phyloP scores from a whole-genome alignment of 2,113 vertebrate genomes.

The Suricata suricatta region DNA sequence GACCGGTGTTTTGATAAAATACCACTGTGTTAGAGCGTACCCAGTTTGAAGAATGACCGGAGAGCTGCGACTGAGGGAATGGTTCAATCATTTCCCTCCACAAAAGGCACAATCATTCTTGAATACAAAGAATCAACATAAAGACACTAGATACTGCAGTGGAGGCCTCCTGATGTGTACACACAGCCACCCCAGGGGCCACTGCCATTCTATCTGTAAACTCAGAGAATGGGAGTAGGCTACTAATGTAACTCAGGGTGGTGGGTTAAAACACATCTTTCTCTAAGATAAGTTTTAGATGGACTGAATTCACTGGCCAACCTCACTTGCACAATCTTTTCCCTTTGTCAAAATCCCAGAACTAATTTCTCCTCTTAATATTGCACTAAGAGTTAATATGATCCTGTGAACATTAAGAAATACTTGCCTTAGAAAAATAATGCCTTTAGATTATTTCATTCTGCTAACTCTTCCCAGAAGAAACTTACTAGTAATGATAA shows the following conservation, averaged over 20 bases:
- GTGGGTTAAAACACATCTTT: not conserved
- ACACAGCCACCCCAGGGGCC: fast-evolving
- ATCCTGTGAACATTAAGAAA: not conserved
- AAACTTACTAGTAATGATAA: not conserved
- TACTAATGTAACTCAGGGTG: not conserved
- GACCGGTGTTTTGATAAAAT: not conserved
- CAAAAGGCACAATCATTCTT: not conserved
- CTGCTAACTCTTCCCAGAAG: not conserved
- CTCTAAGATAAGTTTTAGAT: slow-evolving; percentile 8
- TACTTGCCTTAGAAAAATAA: not conserved
- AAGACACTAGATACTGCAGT: not conserved
- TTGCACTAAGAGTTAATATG: not conserved
- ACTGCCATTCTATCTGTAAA: not conserved
- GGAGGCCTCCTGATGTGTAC: not conserved
- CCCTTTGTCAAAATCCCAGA: not conserved
- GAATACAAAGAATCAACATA: not conserved
- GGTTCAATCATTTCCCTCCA: not conserved
- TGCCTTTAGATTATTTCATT: not conserved
- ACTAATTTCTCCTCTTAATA: not conserved
- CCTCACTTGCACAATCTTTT: not conserved
- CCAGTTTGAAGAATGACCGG: not conserved
- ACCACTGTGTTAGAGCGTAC: not conserved
- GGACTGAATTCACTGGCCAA: not conserved
- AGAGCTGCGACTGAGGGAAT: not conserved
- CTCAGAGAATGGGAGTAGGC: not conserved